Percentiles rank a stretch among this genome's conserved stretches.
These are phyloP conservation scores for Peromyscus melanophrys DNA, from an alignment of 2,797 vertebrate genomes.

Conservation along the genomic window DNA sequence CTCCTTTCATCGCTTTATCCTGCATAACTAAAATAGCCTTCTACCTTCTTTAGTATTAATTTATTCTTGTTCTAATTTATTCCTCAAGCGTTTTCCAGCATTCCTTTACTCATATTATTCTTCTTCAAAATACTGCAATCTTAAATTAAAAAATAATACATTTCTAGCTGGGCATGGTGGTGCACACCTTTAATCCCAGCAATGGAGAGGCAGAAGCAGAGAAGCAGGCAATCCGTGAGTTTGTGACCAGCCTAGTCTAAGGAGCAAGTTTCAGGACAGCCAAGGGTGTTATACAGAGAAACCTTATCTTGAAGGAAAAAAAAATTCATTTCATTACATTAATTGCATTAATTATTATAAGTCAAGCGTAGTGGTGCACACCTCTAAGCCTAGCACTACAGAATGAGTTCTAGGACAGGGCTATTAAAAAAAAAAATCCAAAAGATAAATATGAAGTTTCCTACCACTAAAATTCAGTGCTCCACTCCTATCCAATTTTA, in stretches of 20 bases:
- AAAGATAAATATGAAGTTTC: neutral
- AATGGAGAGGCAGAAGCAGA: neutral
- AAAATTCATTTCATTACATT: no score
- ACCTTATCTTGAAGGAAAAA: neutral
- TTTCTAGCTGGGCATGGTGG: neutral
- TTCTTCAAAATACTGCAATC: conserved; percentile 52
- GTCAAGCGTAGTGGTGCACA: neutral
- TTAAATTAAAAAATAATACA: conserved; percentile 44
- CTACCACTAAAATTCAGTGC: conserved; percentile 9
- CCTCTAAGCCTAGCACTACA: neutral
- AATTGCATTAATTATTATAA: no score
- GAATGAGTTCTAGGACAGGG: neutral
- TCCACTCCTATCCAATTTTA: neutral
- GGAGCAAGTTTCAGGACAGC: neutral
- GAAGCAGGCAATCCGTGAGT: neutral
- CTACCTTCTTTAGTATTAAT: neutral
- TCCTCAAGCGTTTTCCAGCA: neutral
- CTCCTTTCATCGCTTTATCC: conserved; percentile 8
- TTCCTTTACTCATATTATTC: conserved; percentile 32
- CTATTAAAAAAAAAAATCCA: no score
- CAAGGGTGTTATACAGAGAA: neutral
- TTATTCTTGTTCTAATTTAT: conserved; percentile 50
- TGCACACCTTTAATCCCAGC: neutral
- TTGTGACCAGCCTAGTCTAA: neutral
- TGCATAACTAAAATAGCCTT: neutral